Evolutionary conservation across 2,113 vertebrate species (phyloP), one percentile per base, ranked within the genome.

Genomic region (Indicator indicator): DNA sequence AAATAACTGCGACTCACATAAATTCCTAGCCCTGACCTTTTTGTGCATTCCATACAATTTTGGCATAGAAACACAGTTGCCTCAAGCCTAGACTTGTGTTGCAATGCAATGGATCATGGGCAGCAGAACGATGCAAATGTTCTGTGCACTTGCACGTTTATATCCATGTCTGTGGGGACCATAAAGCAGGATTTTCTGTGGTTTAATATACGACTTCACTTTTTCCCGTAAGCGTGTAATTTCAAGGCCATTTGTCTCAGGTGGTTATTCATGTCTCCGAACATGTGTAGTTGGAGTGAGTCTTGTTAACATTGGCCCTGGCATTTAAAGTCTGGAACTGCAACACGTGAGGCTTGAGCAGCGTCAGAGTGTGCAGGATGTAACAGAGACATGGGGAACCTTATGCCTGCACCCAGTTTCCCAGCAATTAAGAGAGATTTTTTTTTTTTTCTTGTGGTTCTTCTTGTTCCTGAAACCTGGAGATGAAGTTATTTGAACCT

Each of bases 21-120:
- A 96, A 96, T 97, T 94, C 94, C 90, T 55, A 59, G 76, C 24
- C 73, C 48, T 90, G 93, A 96, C 96, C 95, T 95, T 74, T 89
- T 67, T 23, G 82, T 73, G 76, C 94, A 95, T 96, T 97, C 96
- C 96, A 79, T 6, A 77, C 89, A 18, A 2, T 91, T 77, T 94
- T 97, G 95, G 97, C 95, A 79, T 0, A 13, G 74, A 83, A 86
- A 36, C 65, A 74, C 69, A 19, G 44, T 42, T 93, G 94, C 95
- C 88, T 92, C 36, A 4, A 96, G 80, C 83, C 86, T 94, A 86
- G 95, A 38, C 81, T 50, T 11, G 86, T 23, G 42, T 3, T 55
- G 92, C 86, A 54, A 84, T 1, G 73, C 20, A 67, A 52, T 86
- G 20, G 79, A 60, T 26, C 85, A 13, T 2, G 77, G 74, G 72